phyloP scores from a whole-genome alignment of 2,888 invertebrate species.

The Cantharis nigra region DNA sequence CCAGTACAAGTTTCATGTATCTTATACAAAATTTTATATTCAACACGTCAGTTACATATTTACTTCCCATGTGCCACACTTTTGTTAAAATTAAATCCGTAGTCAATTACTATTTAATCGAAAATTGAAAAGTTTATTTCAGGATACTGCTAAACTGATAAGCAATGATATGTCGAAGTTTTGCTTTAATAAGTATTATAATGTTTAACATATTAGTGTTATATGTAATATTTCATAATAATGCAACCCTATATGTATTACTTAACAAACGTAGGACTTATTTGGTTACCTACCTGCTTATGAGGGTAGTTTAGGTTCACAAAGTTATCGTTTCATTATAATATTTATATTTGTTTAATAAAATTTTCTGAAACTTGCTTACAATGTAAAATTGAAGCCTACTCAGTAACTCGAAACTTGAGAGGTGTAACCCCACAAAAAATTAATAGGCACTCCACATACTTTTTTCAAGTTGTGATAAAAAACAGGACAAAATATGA shows the following conservation, averaged over 20 bases:
- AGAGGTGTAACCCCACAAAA: too few species aligned
- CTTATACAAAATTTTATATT: conserved; percentile 18
- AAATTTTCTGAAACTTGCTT: neutral
- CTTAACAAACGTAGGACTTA: neutral
- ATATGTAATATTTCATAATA: neutral
- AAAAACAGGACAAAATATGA: too few species aligned
- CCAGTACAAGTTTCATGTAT: conserved; percentile 3
- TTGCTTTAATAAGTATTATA: too few species aligned
- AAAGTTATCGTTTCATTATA: neutral
- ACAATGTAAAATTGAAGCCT: neutral
- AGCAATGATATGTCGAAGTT: too few species aligned
- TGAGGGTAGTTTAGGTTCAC: neutral
- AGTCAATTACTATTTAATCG: neutral
- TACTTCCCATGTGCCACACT: neutral
- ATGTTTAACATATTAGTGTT: too few species aligned
- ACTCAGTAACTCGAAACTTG: too few species aligned
- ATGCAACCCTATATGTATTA: neutral
- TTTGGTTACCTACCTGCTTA: neutral
- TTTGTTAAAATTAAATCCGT: neutral
- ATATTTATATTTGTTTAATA: neutral
- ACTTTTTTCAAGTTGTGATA: too few species aligned
- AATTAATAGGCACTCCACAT: too few species aligned
- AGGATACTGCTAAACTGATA: neutral
- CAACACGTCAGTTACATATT: conserved; percentile 7
- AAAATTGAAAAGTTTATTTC: neutral